Evolutionary conservation across 2,797 vertebrate species (phyloP).

Genomic region (Poecilia wingei): DNA sequence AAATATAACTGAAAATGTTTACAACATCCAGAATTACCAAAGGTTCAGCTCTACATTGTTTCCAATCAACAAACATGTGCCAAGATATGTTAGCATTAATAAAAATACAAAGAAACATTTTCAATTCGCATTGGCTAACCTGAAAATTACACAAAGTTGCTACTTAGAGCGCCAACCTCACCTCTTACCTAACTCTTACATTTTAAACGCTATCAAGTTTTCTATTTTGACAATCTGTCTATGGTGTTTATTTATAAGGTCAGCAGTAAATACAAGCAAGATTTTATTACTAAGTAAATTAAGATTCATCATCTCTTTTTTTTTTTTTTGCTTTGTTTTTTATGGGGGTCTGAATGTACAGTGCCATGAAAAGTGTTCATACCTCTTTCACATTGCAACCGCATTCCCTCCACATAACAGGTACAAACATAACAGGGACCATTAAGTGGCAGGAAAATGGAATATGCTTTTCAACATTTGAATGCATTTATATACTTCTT

Average conservation of each 20-base stretch:
- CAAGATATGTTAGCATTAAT: conserved; percentile 18
- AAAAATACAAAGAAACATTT: conserved; percentile 26
- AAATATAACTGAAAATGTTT: conserved; percentile 1
- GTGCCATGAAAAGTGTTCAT: background rate
- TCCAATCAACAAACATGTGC: conserved; percentile 29
- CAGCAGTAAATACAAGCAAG: conserved; percentile 16
- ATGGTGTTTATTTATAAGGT: background rate
- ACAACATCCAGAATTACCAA: conserved; percentile 33
- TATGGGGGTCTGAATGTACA: conserved; percentile 21
- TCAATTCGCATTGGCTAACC: conserved; percentile 26
- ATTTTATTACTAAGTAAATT: conserved; percentile 34
- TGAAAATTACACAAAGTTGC: conserved; percentile 46
- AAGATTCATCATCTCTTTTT: conserved; percentile 18
- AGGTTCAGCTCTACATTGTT: conserved; percentile 14
- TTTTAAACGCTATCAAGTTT: conserved; percentile 34
- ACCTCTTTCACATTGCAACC: background rate
- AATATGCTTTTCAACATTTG: background rate
- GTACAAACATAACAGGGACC: background rate
- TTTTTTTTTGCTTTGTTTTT: conserved; percentile 13
- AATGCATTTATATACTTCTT: background rate
- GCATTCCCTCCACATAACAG: too few relatives aligned
- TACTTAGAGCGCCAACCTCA: conserved; percentile 56
- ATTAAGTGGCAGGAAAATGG: background rate
- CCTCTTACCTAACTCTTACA: conserved; percentile 32
- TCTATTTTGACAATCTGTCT: conserved; percentile 10